phyloP scores from a whole-genome alignment of 2,888 invertebrate species.

The Eurytoma californica region DNA sequence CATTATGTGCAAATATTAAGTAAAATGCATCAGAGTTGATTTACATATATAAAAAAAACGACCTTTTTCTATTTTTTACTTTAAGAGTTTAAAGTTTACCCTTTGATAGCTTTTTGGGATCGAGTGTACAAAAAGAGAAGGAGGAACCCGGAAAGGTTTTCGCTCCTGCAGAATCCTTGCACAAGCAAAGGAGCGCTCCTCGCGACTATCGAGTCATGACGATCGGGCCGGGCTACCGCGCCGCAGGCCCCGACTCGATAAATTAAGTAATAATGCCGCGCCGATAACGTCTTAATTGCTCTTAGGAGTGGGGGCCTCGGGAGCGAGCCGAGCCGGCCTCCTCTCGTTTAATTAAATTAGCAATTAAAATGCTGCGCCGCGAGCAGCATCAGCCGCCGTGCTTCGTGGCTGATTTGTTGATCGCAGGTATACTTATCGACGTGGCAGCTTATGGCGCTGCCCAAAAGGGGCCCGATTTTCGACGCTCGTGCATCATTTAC shows the following conservation, averaged over 20 bases:
- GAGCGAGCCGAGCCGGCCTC: conserved; percentile 49
- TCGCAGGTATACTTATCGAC: no score
- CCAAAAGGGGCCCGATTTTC: no score
- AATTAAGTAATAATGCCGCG: conserved; percentile 70
- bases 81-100: background rate
- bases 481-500: no score
- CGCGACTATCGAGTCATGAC: conserved; percentile 35
- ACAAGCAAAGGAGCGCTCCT: background rate
- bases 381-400: background rate
- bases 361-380: conserved; percentile 71
- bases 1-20: no score
- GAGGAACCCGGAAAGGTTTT: background rate
- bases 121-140: background rate
- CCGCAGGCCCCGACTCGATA: conserved; percentile 60
- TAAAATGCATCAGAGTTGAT: background rate
- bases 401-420: background rate
- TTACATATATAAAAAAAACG: background rate
- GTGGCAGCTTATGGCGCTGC: no score
- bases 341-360: conserved; percentile 72
- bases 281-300: conserved; percentile 73
- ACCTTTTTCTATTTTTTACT: background rate
- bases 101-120: background rate
- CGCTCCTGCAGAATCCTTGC: no score
- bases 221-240: conserved; percentile 35
- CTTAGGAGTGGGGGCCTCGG: conserved; percentile 39